Base-by-base conservation (phyloP, 1,140 invertebrate genomes). In the Dendrolimus kikuchii region DNA sequence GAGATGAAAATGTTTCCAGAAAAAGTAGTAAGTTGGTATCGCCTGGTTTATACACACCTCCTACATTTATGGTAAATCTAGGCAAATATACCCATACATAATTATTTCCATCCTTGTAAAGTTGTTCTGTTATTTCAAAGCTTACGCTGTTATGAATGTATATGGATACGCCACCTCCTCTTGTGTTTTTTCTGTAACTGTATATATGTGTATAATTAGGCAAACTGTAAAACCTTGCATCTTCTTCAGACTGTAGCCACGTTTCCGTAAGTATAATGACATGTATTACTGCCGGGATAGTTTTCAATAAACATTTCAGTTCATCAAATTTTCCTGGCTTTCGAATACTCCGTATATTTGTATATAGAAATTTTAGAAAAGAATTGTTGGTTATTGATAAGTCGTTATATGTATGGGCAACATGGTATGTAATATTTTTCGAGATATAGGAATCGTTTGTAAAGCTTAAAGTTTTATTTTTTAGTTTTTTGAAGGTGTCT, bases 401-500 rank as follows among this genome's bases (percentile, higher is more conserved):
- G 6, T 59, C 40, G 4, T 7, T 5, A 40, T 61, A 54, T 36
- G 39, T 49, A 40, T 54, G 48, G 38, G 38, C 38, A 7, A 57
- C 6, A 48, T 61, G 38, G 38, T 61, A 52, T 9, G 46, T 51
- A 47, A 56, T 43, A 45, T 40, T 9, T 10, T 44, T 10, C 6
- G 23, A 23, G 23, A 23, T 23, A 23, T 23, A 23, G 23, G 43
- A 9, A 44, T 45, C 45, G 10, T 47, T 55, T 46, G 5, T 51
- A 45, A 37, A 4, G 41, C 47, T 9, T 47, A 5, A 23, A 10
- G 23, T 38, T n/a, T 2, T 41, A 10, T 1, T 45, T 36, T 8
- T 53, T 60, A 55, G 59, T 67, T 67, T 68, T 68, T 68, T 68
- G 57, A 48, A 8, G 36, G 8, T 42, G n/a, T 44, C 6, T 6